Conservation (phyloP, 2,797 vertebrate species). For the Neosilurus hyrtlii region DNA sequence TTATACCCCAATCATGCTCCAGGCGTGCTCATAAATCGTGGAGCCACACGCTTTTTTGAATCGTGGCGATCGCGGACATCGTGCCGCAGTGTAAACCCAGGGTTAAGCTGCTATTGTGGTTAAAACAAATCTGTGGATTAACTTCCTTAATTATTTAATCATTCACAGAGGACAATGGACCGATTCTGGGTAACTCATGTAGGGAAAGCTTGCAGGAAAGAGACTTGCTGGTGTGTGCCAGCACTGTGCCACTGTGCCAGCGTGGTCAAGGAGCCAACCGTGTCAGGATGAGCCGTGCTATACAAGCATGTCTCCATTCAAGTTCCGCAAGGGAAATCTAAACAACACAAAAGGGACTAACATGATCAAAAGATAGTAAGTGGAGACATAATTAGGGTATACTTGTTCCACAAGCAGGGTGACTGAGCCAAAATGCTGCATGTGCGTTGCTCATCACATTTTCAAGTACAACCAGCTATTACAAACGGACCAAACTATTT, state of each 20-base stretch:
- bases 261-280: slow-evolving; percentile 45
- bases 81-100: no score
- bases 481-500: not conserved
- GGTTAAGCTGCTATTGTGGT: not conserved
- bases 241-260: slow-evolving; percentile 50
- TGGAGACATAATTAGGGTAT: slow-evolving; percentile 19
- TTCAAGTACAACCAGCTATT: not conserved
- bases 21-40: no score
- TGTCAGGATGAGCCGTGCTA: slow-evolving; percentile 43
- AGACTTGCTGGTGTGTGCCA: slow-evolving; percentile 1
- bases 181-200: not conserved
- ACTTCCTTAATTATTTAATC: not conserved
- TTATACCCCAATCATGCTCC: no score
- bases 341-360: slow-evolving; percentile 22
- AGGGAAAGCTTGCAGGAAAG: slow-evolving; percentile 25
- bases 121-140: not conserved
- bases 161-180: slow-evolving; percentile 2
- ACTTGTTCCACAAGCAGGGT: slow-evolving; percentile 3
- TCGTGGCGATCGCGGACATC: no score
- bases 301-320: slow-evolving; percentile 41
- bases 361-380: not conserved
- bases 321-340: slow-evolving; percentile 35
- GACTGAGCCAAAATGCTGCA: slow-evolving; percentile 18
- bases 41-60: no score
- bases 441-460: not conserved